Base-by-base conservation (phyloP, 2,797 vertebrate species). In the Pantherophis vulpinus region DNA sequence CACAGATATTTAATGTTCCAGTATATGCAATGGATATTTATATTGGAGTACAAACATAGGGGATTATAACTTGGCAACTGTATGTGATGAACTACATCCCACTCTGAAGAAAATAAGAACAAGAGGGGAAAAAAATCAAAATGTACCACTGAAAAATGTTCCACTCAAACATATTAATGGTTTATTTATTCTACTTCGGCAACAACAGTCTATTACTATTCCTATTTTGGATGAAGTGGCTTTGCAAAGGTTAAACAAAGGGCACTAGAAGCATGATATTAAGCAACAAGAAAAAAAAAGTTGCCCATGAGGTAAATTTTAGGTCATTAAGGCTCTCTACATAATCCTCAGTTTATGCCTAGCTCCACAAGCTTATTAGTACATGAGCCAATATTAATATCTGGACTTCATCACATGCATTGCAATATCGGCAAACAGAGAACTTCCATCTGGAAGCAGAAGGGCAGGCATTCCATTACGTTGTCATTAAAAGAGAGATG, bases 1-100 rank as follows among this genome's bases (percentile, higher is more conserved):
- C 92, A 93, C 63, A 96, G 96, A 97, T 97, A 95, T 97, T 97
- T 97, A 95, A 47, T 47, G 74, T 83, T 83, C 37, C 74, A 83
- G 74, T 83, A 42, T 83, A 25, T 83, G 37, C 74, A 5, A 94
- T 86, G 95, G 96, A 97, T 97, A 95, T 97, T 97, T 97, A 95
- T 86, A 18, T 93, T 95, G 89, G 89, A 94, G 51, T 27, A 92
- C 87, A 96, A 95, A 93, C 16, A 90, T 74, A n/a, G 94, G 89
- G 58, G 90, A 94, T 14, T 91, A 88, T 91, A 91, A 4, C 7
- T 90, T 93, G 86, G 74, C 79, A 92, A 94, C n/a, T 18, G 51
- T 86, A 91, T 56, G 70, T 94, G 83, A 51, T 14, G 90, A 93
- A 59, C 90, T 95, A 90, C 90, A 91, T 94, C 87, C 91, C 92